Percentiles rank a stretch among this genome's conserved stretches.
Evolutionary conservation across 2,113 vertebrate species (phyloP).

Genomic region (Xerus inauris): DNA sequence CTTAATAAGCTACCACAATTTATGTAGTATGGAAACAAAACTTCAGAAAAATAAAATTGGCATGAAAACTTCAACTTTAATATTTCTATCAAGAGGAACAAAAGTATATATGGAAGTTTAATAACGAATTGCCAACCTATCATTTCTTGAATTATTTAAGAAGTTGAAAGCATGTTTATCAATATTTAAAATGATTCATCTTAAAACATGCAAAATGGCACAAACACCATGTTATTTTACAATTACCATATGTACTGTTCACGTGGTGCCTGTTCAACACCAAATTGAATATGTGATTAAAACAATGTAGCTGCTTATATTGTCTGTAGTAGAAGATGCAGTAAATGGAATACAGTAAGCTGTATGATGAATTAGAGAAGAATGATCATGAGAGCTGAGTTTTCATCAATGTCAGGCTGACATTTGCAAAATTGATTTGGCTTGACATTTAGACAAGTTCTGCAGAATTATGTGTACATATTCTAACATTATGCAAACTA

Average conservation of each 20-base stretch:
- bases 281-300: constrained; percentile 48
- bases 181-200: not conserved
- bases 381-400: constrained; percentile 59
- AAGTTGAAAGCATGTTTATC: not conserved
- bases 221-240: constrained; percentile 30
- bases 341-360: not conserved
- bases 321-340: constrained; percentile 51
- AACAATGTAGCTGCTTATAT: not conserved
- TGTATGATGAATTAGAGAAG: constrained; percentile 77
- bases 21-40: not conserved
- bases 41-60: not conserved
- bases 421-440: constrained; percentile 88
- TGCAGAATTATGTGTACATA: constrained; percentile 72
- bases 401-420: constrained; percentile 83
- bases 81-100: not conserved
- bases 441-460: constrained; percentile 87
- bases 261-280: constrained; percentile 8
- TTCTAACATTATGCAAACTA: constrained; percentile 84
- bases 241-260: not conserved
- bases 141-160: constrained; percentile 21
- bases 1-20: not conserved
- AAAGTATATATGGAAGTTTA: not conserved
- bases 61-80: not conserved
- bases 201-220: not conserved
- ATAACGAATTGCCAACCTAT: not conserved